A percentile compares a stretch with the other conserved stretches of the same genome.
These are phyloP conservation scores for Maconellicoccus hirsutus DNA, from an alignment of 1,140 invertebrate genomes.

Conservation along the genomic window DNA sequence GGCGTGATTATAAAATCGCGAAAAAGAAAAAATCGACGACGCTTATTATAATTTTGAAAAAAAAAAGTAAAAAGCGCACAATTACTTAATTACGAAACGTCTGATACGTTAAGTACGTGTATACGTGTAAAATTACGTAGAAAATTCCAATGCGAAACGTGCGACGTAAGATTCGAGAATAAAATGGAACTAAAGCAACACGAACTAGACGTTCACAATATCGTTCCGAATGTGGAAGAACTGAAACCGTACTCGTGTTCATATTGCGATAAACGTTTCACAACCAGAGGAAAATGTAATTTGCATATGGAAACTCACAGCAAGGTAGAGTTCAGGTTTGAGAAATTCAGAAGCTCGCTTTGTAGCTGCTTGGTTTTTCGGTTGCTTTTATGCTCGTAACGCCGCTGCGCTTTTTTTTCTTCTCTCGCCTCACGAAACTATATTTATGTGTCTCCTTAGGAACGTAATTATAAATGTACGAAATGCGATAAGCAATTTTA, in stretches of 20 bases:
- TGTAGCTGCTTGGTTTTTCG: neutral
- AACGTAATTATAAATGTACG: neutral
- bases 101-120: too few relatives aligned
- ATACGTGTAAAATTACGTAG: too few relatives aligned
- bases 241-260: conserved; percentile 16
- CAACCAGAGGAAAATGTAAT: conserved; percentile 25
- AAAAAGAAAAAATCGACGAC: too few relatives aligned
- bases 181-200: conserved; percentile 2
- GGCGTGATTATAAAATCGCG: too few relatives aligned
- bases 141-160: conserved; percentile 15
- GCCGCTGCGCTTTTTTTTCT: neutral
- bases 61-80: too few relatives aligned
- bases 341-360: neutral
- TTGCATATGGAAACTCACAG: conserved; percentile 25
- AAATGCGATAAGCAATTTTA: neutral
- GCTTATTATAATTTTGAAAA: too few relatives aligned
- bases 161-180: neutral
- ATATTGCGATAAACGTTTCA: conserved; percentile 22
- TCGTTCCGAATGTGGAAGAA: conserved; percentile 3
- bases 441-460: neutral
- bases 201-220: conserved; percentile 11
- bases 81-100: too few relatives aligned
- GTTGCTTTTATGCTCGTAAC: neutral
- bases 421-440: too few relatives aligned
- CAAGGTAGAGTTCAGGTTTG: neutral